These are phyloP conservation scores for Gorsachius goisagi DNA, from an alignment of 2,113 vertebrate genomes.

Conservation along the genomic window DNA sequence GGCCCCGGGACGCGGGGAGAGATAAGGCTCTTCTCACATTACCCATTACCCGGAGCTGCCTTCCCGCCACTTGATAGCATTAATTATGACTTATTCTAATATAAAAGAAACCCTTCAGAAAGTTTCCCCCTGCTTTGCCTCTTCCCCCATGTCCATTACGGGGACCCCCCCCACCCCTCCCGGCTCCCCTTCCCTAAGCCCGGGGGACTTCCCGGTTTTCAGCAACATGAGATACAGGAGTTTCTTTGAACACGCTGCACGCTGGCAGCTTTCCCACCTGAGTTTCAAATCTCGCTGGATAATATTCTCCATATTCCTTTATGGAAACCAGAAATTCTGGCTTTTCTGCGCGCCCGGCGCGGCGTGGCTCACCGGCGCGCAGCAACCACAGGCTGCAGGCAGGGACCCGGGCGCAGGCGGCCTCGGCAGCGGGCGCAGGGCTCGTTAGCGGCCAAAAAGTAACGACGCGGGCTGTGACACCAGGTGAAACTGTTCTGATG, in stretches of 20 bases:
- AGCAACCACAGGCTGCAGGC: background rate
- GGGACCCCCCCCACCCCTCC: background rate
- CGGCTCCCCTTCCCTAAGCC: background rate
- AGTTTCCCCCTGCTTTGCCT: background rate
- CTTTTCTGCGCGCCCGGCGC: background rate
- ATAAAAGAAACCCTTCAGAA: conserved; percentile 53
- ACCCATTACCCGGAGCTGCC: background rate
- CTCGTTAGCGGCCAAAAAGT: background rate
- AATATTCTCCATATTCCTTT: conserved; percentile 69
- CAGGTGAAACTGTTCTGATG: rapidly evolving
- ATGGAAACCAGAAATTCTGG: conserved; percentile 61
- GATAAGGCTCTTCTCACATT: conserved; percentile 55
- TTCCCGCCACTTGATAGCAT: conserved; percentile 32
- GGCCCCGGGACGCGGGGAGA: background rate
- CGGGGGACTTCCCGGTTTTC: conserved; percentile 51
- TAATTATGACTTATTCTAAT: conserved; percentile 39
- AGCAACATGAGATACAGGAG: conserved; percentile 58
- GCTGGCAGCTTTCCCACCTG: conserved; percentile 65
- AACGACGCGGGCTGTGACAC: rapidly evolving
- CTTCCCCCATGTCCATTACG: background rate
- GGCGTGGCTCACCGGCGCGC: background rate
- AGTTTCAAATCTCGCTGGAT: conserved; percentile 63
- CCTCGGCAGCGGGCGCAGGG: too few relatives aligned
- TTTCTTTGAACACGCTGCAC: conserved; percentile 35
- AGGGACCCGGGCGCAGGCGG: background rate